Conservation (phyloP, 2,888 invertebrate genomes). For the Creontiades dilutus region DNA sequence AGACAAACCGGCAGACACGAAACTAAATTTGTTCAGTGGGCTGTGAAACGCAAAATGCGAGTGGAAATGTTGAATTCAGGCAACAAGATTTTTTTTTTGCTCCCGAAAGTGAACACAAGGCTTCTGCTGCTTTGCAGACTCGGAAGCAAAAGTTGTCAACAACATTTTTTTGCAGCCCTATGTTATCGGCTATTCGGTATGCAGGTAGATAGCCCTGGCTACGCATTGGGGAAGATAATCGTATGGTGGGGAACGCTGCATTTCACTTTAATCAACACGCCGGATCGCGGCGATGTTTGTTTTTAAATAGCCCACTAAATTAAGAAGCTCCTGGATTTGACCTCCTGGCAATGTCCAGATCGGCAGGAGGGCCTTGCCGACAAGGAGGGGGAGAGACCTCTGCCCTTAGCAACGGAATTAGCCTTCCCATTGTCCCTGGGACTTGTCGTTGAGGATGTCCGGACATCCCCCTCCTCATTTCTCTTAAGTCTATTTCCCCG, state of each 20-base stretch:
- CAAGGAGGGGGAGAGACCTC: neutral
- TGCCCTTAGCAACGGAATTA: slow-evolving; percentile 32
- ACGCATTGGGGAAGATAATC: neutral
- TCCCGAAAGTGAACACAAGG: too few species aligned
- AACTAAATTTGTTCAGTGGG: too few species aligned
- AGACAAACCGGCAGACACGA: too few species aligned
- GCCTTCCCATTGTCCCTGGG: slow-evolving; percentile 32
- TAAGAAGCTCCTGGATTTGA: slow-evolving; percentile 65
- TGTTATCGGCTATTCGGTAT: too few species aligned
- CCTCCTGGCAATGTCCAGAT: slow-evolving; percentile 58
- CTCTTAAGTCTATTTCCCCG: neutral
- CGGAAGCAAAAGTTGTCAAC: too few species aligned
- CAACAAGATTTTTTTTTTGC: too few species aligned
- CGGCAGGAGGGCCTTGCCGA: neutral
- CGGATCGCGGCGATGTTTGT: neutral
- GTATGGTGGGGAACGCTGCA: neutral
- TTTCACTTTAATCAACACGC: neutral
- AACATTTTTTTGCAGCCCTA: too few species aligned
- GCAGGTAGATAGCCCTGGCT: too few species aligned
- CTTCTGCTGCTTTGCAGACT: too few species aligned
- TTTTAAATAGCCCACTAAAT: slow-evolving; percentile 59
- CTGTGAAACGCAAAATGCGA: too few species aligned
- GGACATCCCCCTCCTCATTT: neutral
- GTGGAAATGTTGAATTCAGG: too few species aligned
- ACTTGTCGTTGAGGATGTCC: neutral